Conservation (phyloP, 2,113 vertebrate species). For the Dryoscopus gambensis region DNA sequence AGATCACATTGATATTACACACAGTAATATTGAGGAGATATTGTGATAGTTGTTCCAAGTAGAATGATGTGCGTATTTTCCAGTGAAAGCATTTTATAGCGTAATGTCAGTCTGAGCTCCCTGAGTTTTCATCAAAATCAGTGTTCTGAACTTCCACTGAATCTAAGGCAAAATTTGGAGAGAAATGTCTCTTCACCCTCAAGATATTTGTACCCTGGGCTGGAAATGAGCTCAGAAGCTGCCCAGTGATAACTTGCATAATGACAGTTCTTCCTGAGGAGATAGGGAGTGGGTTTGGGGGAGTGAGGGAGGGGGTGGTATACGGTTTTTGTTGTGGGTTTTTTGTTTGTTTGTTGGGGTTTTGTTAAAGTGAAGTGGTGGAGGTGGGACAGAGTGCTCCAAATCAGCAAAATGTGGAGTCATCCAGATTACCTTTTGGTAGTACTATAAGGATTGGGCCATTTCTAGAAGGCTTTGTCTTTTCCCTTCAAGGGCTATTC, state of each 20-base stretch:
- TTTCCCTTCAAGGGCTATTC: not conserved
- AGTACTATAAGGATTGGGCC: not conserved
- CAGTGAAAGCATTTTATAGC: not conserved
- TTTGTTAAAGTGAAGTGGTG: not conserved
- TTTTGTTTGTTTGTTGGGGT: not conserved
- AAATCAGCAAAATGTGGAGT: not conserved
- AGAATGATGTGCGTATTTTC: not conserved
- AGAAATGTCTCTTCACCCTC: not conserved
- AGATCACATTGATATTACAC: not conserved
- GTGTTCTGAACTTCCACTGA: not conserved
- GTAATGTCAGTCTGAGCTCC: not conserved
- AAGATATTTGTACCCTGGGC: not conserved
- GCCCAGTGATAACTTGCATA: not conserved
- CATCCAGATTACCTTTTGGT: not conserved
- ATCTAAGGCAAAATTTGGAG: not conserved
- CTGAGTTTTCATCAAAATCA: not conserved
- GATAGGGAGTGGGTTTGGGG: too few species aligned
- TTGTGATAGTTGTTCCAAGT: not conserved
- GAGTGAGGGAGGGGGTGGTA: fast-evolving
- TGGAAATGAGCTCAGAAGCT: not conserved
- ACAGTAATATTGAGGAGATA: not conserved
- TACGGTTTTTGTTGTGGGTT: not conserved
- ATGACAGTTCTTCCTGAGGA: not conserved
- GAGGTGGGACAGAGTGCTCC: not conserved
- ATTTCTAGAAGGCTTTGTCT: not conserved